phyloP scores from a whole-genome alignment of 2,888 invertebrate genomes.

The Rotaria magnacalcarata region DNA sequence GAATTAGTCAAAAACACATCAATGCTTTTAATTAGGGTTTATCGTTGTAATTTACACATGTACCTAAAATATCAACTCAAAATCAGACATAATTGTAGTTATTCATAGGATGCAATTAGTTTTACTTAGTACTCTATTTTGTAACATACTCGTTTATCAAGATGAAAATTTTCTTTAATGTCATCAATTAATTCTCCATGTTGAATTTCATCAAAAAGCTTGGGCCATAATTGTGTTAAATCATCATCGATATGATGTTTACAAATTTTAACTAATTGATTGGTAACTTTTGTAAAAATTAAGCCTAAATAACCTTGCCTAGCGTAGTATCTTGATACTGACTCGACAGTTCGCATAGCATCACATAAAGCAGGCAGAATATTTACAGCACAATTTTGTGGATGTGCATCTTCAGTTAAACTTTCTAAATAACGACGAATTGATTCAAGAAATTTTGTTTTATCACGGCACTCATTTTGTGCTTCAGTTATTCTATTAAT shows the following conservation, averaged over 20 bases:
- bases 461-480: conserved; percentile 59
- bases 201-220: conserved; percentile 46
- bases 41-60: too few species aligned
- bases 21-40: too few species aligned
- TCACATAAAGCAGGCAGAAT: conserved; percentile 57
- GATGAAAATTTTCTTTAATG: conserved; percentile 17
- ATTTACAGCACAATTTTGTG: conserved; percentile 53
- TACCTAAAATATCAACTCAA: too few species aligned
- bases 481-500: conserved; percentile 57
- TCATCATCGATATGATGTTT: conserved; percentile 56
- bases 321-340: conserved; percentile 57
- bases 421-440: conserved; percentile 56
- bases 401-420: conserved; percentile 55
- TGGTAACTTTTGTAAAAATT: conserved; percentile 57
- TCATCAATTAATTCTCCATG: neutral
- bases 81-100: too few species aligned
- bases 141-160: neutral
- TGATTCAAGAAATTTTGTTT: conserved; percentile 58
- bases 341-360: conserved; percentile 58
- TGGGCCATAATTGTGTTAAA: conserved; percentile 49
- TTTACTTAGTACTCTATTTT: neutral
- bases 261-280: conserved; percentile 57
- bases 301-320: conserved; percentile 57
- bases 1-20: too few species aligned
- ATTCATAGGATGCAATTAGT: too few species aligned